phyloP scores from a whole-genome alignment of 2,888 invertebrate genomes.

The Sinohyriopsis cumingii region DNA sequence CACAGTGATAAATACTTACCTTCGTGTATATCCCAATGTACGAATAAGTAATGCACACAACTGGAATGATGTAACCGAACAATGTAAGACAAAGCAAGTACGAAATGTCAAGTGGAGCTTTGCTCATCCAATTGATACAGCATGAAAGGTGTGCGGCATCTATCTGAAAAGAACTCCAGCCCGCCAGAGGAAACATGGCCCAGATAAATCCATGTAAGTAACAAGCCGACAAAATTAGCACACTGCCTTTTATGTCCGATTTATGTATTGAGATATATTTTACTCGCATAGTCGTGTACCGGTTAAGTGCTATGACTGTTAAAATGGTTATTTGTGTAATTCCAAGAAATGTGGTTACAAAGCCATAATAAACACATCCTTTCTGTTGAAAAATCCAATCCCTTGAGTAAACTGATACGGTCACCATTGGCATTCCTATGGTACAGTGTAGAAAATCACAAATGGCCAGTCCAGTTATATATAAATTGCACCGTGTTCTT shows the following conservation, averaged over 20 bases:
- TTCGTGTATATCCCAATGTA: not conserved
- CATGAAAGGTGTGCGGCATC: conserved; percentile 2
- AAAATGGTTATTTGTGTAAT: conserved; percentile 3
- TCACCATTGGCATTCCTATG: conserved; percentile 3
- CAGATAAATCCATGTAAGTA: conserved; percentile 1
- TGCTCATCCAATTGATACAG: conserved; percentile 1
- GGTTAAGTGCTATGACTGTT: not conserved
- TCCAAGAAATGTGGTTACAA: conserved; percentile 7
- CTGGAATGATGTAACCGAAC: conserved; percentile 2
- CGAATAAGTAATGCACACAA: not conserved
- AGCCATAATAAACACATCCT: not conserved
- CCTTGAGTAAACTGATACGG: not conserved
- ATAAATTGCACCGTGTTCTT: not conserved
- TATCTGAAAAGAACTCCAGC: conserved; percentile 6
- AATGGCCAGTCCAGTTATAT: not conserved
- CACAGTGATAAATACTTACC: not conserved
- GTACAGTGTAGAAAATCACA: conserved; percentile 1
- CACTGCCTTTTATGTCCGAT: not conserved
- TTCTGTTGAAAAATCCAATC: not conserved
- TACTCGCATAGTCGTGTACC: not conserved
- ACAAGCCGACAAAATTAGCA: not conserved
- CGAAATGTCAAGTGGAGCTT: not conserved
- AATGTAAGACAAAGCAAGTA: not conserved
- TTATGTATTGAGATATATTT: not conserved
- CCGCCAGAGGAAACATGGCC: conserved; percentile 2